Evolutionary conservation across 2,113 vertebrate genomes (phyloP).

Genomic region (Notarius quadriscutis): DNA sequence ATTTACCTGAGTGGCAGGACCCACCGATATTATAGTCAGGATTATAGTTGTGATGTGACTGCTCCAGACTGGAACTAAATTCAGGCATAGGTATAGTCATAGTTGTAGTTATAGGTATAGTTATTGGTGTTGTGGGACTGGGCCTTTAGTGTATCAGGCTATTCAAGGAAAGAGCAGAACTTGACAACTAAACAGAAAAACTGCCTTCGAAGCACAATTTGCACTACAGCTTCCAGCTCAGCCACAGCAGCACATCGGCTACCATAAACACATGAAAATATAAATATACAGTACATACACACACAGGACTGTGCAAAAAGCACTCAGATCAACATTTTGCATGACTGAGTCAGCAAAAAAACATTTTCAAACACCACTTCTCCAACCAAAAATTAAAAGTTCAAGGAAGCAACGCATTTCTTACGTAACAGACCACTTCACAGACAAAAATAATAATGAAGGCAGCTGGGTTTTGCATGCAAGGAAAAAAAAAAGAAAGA

Average conservation of each 20-base stretch:
- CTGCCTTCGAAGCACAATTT: background rate
- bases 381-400: background rate
- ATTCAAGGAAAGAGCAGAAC: background rate
- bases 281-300: background rate
- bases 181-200: background rate
- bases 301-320: background rate
- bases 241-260: background rate
- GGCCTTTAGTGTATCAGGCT: background rate
- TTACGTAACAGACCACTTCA: background rate
- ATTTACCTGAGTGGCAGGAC: too few species aligned
- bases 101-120: too few species aligned
- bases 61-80: too few species aligned
- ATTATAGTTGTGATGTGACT: too few species aligned
- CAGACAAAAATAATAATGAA: background rate
- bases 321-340: background rate
- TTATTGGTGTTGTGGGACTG: too few species aligned
- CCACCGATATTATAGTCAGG: too few species aligned
- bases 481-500: background rate
- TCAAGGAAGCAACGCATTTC: background rate
- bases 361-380: background rate
- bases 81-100: too few species aligned
- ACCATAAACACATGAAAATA: background rate
- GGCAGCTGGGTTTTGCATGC: background rate
- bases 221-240: background rate
- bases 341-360: background rate